phyloP scores from a whole-genome alignment of 2,113 vertebrate species.

The Myiagra hebetior region DNA sequence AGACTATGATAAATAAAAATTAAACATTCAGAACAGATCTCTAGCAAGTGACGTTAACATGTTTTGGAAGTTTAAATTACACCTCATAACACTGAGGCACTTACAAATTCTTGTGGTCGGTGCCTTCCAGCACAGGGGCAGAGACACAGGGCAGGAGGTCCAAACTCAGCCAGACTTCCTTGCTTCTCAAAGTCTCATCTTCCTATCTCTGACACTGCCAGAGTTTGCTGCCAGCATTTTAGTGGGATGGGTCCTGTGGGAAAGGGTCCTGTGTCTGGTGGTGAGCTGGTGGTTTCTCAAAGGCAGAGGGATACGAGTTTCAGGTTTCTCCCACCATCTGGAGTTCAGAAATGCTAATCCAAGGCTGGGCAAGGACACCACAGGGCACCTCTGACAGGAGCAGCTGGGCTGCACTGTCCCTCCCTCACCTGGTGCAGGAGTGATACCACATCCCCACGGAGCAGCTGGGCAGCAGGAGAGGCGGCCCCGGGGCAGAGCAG shows the following conservation, averaged over 20 bases:
- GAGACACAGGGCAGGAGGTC: background rate
- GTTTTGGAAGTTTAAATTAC: background rate
- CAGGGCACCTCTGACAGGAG: background rate
- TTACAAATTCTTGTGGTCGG: accelerated
- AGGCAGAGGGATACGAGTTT: background rate
- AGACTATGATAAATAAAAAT: background rate
- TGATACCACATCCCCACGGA: background rate
- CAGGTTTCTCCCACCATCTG: conserved; percentile 41
- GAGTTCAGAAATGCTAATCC: background rate
- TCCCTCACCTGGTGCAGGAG: background rate
- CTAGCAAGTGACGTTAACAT: background rate
- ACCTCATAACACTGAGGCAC: accelerated
- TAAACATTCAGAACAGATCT: background rate
- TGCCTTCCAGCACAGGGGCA: background rate
- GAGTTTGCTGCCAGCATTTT: background rate
- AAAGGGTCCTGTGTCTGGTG: background rate
- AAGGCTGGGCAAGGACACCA: background rate
- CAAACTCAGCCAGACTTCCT: background rate
- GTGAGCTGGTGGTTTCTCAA: background rate
- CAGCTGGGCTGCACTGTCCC: conserved; percentile 3
- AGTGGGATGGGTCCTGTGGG: background rate
- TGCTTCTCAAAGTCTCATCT: background rate
- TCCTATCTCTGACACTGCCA: background rate
- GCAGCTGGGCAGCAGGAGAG: conserved; percentile 13
- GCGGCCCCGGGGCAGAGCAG: background rate